Evolutionary conservation across 2,888 invertebrate species (phyloP).

Genomic region (Acleris emargana): DNA sequence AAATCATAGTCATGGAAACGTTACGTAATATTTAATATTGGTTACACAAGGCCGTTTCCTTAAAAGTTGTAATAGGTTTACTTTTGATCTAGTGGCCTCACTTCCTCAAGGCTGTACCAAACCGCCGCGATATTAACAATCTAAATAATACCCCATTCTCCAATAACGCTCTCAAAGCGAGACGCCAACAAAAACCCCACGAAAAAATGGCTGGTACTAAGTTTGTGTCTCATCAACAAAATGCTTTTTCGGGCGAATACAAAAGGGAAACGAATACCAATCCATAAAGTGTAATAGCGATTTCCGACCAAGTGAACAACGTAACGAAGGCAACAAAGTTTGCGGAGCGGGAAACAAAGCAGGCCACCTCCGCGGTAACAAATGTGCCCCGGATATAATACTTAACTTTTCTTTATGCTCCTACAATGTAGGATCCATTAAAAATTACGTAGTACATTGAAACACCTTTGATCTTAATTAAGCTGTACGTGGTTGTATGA

Average conservation of each 20-base stretch:
- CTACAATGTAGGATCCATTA: slow-evolving; percentile 48
- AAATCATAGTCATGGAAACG: too few relatives aligned
- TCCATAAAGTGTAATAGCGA: slow-evolving; percentile 61
- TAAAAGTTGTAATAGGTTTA: background rate
- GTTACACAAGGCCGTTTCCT: too few relatives aligned
- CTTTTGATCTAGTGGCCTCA: background rate
- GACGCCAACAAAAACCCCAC: slow-evolving; percentile 42
- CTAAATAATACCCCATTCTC: slow-evolving; percentile 38
- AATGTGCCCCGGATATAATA: slow-evolving; percentile 52
- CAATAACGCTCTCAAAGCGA: slow-evolving; percentile 43
- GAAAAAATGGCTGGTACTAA: slow-evolving; percentile 47
- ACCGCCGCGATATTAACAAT: slow-evolving; percentile 39
- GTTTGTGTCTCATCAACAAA: slow-evolving; percentile 57
- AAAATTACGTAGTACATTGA: slow-evolving; percentile 50
- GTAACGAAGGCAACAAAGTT: slow-evolving; percentile 65
- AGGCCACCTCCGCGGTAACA: slow-evolving; percentile 60
- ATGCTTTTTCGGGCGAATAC: slow-evolving; percentile 52
- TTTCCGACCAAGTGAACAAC: slow-evolving; percentile 61
- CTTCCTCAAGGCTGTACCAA: background rate
- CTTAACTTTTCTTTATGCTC: slow-evolving; percentile 43
- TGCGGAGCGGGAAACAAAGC: slow-evolving; percentile 63
- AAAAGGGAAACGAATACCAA: slow-evolving; percentile 60
- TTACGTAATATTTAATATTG: too few relatives aligned
- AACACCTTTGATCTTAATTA: slow-evolving; percentile 7
- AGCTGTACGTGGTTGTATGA: slow-evolving; percentile 4